Percentiles rank a stretch among this genome's conserved stretches.
These are phyloP conservation scores for Clavelina lepadiformis DNA, from an alignment of 23 tunicate species.

Conservation along the genomic window DNA sequence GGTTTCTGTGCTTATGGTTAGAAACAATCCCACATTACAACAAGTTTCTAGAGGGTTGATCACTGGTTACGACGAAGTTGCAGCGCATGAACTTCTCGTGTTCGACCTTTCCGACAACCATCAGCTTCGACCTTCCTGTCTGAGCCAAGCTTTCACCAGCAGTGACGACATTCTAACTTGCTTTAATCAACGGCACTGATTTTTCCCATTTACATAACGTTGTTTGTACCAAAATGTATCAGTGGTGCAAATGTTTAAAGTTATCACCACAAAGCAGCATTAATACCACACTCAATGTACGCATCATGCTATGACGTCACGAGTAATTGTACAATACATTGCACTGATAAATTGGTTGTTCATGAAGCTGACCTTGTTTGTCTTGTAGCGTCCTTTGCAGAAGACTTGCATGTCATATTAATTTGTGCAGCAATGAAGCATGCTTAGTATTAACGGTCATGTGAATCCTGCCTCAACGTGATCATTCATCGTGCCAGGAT, in stretches of 20 bases:
- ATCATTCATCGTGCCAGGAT: no score
- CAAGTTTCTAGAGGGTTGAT: background rate
- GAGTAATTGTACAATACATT: no score
- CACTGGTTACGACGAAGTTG: background rate
- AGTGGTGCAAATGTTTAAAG: background rate
- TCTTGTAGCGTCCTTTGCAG: no score
- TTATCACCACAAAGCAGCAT: no score
- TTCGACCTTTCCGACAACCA: conserved; percentile 5
- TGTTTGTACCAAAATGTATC: background rate
- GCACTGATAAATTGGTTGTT: no score
- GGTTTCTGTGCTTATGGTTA: background rate
- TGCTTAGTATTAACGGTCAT: no score
- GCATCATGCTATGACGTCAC: no score
- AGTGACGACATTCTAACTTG: background rate
- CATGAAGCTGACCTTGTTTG: no score
- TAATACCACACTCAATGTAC: no score
- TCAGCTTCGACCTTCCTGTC: conserved; percentile 2
- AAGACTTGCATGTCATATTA: no score
- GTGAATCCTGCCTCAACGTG: no score
- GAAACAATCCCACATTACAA: background rate
- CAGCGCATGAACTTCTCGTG: background rate
- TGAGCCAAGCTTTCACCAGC: conserved; percentile 1
- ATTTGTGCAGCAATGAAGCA: no score
- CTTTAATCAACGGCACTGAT: background rate
- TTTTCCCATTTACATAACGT: background rate